Evolutionary conservation across 2,113 vertebrate species (phyloP), one percentile per base, ranked within the genome.

Genomic region (Prolemur simus): DNA sequence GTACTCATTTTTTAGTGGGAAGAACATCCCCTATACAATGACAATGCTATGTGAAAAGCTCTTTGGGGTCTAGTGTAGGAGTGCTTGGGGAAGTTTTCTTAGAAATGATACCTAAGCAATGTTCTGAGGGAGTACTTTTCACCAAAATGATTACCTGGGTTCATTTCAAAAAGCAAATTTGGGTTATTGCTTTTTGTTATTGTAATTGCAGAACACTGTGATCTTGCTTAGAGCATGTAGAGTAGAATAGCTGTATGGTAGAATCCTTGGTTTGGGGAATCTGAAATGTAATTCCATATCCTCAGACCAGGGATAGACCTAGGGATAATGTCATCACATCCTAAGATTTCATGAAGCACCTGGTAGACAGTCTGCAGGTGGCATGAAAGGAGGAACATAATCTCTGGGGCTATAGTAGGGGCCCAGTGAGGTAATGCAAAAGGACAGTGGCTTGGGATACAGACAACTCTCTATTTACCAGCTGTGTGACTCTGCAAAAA

Each of bases 151-250:
- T 87, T 91, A n/a, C 63, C 60, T 89, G 3, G 17, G 45, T 83
- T 96, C 66, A 76, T 94, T 96, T 90, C 54, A 78, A 95, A 86
- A 87, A 73, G 60, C 8, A 76, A 58, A 69, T 34, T 27, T 74
- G 23, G 66, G 23, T 64, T 88, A 37, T 69, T 84, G 11, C 29
- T 81, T 91, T 85, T 83, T 69, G n/a, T 52, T 49, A 89, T 34
- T 73, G 14, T 82, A 69, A 86, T 2, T 76, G 14, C 23, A 58
- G 49, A 82, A 78, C 17, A 91, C 37, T 13, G 58, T 9, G 18
- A 3, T 94, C 37, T 34, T 29, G 23, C 14, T 47, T 64, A 21
- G n/a, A 74, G 39, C 13, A 68, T 34, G 12, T 5, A 64, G 56
- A 37, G 15, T n/a, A 76, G 87, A 78, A 42, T 0, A 80, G 63